These are phyloP conservation scores for Taeniopygia guttata DNA, from an alignment of 2,797 vertebrate genomes.

Conservation along the genomic window DNA sequence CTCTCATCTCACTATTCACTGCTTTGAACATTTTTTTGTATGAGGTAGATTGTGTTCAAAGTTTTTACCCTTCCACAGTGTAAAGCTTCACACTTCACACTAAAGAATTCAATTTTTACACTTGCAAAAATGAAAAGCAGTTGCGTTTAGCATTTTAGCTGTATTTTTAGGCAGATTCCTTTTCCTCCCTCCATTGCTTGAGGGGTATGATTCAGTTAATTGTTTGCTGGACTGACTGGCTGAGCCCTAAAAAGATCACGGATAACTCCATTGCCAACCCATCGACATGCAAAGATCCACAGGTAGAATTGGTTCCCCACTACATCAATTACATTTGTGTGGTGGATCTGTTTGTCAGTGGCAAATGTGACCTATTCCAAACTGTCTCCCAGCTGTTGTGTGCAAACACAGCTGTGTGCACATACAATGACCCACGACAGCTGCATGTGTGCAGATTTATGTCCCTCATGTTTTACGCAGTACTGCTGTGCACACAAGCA, in stretches of 20 bases:
- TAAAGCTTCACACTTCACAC: neutral
- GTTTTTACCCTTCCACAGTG: neutral
- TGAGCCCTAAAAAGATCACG: neutral
- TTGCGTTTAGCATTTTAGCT: neutral
- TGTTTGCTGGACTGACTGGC: neutral
- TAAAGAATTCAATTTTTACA: neutral
- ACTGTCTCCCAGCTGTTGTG: neutral
- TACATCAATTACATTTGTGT: neutral
- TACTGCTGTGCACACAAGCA: neutral
- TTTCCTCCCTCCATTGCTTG: neutral
- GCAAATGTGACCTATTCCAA: neutral
- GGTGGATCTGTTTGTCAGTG: neutral
- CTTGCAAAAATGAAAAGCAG: neutral
- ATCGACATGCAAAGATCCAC: neutral
- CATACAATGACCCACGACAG: fast-evolving
- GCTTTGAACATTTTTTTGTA: neutral
- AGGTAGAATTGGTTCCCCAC: neutral
- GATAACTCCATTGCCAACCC: neutral
- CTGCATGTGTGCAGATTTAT: neutral
- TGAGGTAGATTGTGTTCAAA: neutral
- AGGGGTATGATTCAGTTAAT: neutral
- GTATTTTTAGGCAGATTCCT: neutral
- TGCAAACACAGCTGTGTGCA: neutral
- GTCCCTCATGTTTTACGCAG: neutral
- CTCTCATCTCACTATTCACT: neutral